Percentiles rank a stretch among this genome's conserved stretches.
Conservation (phyloP, 2,113 vertebrate genomes). For the Camelus bactrianus region DNA sequence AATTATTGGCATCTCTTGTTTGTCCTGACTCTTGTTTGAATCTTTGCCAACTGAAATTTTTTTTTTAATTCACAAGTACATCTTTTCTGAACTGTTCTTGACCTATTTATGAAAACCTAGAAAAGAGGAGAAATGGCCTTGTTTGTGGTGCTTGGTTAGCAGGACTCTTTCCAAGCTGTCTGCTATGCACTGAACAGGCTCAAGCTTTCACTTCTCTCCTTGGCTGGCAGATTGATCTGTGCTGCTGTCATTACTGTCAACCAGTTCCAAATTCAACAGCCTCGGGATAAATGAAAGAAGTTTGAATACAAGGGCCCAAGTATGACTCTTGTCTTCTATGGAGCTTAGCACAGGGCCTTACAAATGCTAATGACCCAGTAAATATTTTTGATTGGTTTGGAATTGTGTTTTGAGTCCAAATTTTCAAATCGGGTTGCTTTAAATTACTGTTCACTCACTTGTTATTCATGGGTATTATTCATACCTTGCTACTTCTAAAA, state of each 20-base stretch:
- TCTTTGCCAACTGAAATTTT: neutral
- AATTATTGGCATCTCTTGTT: neutral
- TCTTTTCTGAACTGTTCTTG: constrained; percentile 35
- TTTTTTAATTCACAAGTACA: constrained; percentile 22
- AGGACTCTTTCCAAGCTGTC: neutral
- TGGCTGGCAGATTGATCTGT: constrained; percentile 42
- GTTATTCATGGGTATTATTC: constrained; percentile 59
- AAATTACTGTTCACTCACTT: constrained; percentile 61
- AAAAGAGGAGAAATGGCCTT: constrained; percentile 2
- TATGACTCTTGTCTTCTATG: neutral
- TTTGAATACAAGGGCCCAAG: neutral
- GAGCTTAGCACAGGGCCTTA: neutral
- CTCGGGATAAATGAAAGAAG: neutral
- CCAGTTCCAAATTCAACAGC: neutral
- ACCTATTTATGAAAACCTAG: constrained; percentile 48
- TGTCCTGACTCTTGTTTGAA: neutral
- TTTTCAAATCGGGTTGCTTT: constrained; percentile 52
- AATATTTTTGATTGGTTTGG: constrained; percentile 50
- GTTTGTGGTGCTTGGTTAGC: neutral
- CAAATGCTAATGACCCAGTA: neutral
- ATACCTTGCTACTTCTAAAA: constrained; percentile 37
- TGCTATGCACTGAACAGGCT: neutral
- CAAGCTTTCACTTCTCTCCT: constrained; percentile 40
- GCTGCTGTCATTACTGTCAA: neutral
- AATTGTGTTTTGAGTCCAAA: constrained; percentile 6